Conservation (phyloP, 2,888 invertebrate genomes). For the Dasypogon diadema region DNA sequence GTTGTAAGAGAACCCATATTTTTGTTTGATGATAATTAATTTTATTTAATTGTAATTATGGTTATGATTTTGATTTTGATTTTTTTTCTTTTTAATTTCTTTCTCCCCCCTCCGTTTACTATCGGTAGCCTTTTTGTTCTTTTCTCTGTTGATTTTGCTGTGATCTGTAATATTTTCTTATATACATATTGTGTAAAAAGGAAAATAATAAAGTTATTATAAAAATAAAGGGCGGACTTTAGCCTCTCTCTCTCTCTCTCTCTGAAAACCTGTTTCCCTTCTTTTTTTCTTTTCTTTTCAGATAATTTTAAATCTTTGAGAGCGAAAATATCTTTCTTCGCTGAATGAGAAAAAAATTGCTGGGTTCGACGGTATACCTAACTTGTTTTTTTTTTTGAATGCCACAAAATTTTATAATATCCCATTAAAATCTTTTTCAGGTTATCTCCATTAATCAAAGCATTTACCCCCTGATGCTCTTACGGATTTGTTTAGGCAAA, state of each 20-base stretch:
- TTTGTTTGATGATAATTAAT: neutral
- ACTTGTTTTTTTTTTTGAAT: no score
- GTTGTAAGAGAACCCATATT: neutral
- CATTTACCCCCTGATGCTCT: no score
- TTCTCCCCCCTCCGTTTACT: neutral
- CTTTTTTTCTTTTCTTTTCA: neutral
- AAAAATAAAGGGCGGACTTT: neutral
- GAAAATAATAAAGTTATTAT: conserved; percentile 11
- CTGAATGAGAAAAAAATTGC: no score
- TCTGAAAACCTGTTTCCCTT: neutral
- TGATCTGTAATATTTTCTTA: conserved; percentile 30
- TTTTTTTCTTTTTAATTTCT: no score
- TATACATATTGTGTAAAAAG: conserved; percentile 13
- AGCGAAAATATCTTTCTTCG: no score
- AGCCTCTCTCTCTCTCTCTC: neutral
- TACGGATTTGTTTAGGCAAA: no score
- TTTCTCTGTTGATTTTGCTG: conserved; percentile 35
- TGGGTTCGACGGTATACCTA: no score
- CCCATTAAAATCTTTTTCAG: no score
- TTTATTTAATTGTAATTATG: neutral
- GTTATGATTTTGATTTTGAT: neutral
- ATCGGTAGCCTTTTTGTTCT: neutral
- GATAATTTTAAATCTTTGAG: neutral
- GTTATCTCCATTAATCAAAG: no score
- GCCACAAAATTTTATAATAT: no score